Conservation (phyloP, 2,888 invertebrate species). For the Muscina levida region DNA sequence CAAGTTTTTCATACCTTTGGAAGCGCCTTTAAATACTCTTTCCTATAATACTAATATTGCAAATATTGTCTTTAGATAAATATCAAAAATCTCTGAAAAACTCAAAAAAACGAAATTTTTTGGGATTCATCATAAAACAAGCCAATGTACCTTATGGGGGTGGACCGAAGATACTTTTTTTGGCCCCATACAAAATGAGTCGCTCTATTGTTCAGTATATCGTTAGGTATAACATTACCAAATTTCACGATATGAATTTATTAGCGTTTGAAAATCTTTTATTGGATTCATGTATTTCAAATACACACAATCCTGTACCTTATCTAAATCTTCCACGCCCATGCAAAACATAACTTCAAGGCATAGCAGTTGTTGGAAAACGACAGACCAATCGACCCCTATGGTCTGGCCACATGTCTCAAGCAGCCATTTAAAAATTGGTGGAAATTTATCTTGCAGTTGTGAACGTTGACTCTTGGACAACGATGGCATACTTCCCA, state of each 20-base stretch:
- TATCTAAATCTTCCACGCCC: conserved; percentile 72
- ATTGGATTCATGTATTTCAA: conserved; percentile 67
- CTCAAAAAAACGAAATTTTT: too few species aligned
- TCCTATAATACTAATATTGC: too few species aligned
- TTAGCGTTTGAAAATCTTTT: conserved; percentile 72
- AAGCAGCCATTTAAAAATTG: conserved; percentile 77
- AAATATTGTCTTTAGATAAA: too few species aligned
- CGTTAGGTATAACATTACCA: conserved; percentile 69
- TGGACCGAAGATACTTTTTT: too few species aligned
- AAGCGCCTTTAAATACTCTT: too few species aligned
- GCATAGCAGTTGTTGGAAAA: conserved; percentile 76
- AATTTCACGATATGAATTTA: conserved; percentile 68
- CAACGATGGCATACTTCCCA: conserved; percentile 68
- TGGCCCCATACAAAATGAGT: too few species aligned
- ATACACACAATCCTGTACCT: conserved; percentile 69
- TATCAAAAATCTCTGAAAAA: too few species aligned
- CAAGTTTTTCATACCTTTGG: too few species aligned
- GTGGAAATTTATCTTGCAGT: conserved; percentile 72
- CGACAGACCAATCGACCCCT: conserved; percentile 71
- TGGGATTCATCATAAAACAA: too few species aligned
- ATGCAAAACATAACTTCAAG: conserved; percentile 76
- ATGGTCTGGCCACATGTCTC: conserved; percentile 76
- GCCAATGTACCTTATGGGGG: too few species aligned
- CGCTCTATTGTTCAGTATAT: too few species aligned
- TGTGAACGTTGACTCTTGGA: conserved; percentile 67